Evolutionary conservation across 2,113 vertebrate genomes (phyloP).

Genomic region (Columba janthina): DNA sequence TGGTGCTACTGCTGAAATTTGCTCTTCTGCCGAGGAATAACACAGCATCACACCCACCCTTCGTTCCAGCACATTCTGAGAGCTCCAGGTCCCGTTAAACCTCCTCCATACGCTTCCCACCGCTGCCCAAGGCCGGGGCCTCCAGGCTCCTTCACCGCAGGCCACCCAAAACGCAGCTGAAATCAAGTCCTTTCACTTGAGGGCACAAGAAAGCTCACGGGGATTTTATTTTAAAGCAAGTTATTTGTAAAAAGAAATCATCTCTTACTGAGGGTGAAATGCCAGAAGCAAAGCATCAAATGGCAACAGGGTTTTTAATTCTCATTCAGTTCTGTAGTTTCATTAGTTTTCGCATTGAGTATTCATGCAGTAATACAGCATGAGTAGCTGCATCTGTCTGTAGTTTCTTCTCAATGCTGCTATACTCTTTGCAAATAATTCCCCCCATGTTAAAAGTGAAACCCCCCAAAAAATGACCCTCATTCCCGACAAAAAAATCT

Average conservation of each 20-base stretch:
- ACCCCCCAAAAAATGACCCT: not conserved
- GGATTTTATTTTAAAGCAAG: constrained; percentile 8
- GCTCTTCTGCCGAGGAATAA: not conserved
- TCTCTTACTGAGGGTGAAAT: not conserved
- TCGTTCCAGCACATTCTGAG: not conserved
- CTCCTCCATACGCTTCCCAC: not conserved
- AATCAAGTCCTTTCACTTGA: not conserved
- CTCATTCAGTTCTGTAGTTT: not conserved
- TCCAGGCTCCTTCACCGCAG: not conserved
- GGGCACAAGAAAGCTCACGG: not conserved
- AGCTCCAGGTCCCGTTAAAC: not conserved
- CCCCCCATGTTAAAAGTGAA: not conserved
- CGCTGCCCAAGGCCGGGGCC: not conserved
- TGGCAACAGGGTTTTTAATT: constrained; percentile 14
- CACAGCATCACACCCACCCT: not conserved
- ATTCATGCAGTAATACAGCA: not conserved
- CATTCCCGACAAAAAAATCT: not conserved
- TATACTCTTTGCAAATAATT: not conserved
- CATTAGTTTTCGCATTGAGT: constrained; percentile 4
- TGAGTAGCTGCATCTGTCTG: not conserved
- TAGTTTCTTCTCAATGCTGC: not conserved
- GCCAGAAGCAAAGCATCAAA: not conserved
- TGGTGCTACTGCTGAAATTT: not conserved
- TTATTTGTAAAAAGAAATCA: not conserved
- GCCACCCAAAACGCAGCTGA: not conserved